Base-by-base conservation (phyloP, 1,140 invertebrate species). In the Dreissena polymorpha region DNA sequence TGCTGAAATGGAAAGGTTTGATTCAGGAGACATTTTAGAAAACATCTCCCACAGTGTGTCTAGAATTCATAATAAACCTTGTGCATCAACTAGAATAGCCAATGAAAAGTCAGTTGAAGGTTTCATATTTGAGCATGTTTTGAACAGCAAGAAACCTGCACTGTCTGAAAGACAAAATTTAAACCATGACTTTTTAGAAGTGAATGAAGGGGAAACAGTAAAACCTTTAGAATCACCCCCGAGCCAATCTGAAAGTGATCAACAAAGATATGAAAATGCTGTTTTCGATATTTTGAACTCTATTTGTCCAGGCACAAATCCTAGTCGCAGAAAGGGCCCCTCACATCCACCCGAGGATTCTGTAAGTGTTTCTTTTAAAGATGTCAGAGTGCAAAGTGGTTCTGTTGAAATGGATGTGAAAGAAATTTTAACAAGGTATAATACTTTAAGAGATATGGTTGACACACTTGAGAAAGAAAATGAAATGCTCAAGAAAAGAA, bases 221-320 rank as follows among this genome's bases (percentile, higher is more conserved):
- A 39, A 39, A 39, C 8, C 39, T 39, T 2, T 8, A 39, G 39
- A 39, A 39, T 39, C 39, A 39, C 39, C 8, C 8, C 39, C 39
- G 2, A 39, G 39, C 39, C 39, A 39, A 39, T 39, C 39, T 39
- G 39, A 39, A 39, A 39, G 39, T 39, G 39, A 39, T 39, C 39
- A 39, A 50, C 78, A 60, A 18, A 80, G 68, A 50, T 80, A 72
- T 72, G 78, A 80, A 72, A 80, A 80, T 65, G 69, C 70, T 6
- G 70, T 80, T 21, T 80, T 80, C 64, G 78, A 80, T 57, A 72
- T 80, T 50, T 27, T 80, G 29, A 80, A 80, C 63, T 21, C 68
- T 49, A 80, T 80, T 14, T 80, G 78, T 29, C 78, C 78, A 18
- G 78, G 78, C 7, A 80, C 78, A 55, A 69, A 72, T 64, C 78